Percentiles rank a stretch among this genome's conserved stretches.
These are phyloP conservation scores for Neuroterus valhalla DNA, from an alignment of 1,140 invertebrate genomes.

Conservation along the genomic window DNA sequence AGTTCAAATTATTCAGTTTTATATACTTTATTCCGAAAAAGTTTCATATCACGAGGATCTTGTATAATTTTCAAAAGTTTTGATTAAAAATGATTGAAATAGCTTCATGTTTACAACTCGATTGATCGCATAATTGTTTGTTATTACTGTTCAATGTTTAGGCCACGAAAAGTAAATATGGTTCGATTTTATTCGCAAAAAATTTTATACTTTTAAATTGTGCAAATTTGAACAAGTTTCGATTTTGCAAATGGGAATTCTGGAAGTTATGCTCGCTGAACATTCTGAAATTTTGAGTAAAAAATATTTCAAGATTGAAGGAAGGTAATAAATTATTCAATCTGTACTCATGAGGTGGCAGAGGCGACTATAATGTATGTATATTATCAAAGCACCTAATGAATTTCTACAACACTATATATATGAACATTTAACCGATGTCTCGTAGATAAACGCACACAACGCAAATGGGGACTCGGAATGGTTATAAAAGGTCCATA, in stretches of 20 bases:
- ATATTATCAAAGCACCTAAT: constrained; percentile 5
- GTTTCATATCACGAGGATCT: no score
- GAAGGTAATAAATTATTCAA: background rate
- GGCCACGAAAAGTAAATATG: no score
- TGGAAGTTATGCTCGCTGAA: background rate
- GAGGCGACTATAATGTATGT: background rate
- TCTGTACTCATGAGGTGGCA: background rate
- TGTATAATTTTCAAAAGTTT: no score
- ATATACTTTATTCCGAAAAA: no score
- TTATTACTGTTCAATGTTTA: no score
- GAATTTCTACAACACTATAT: constrained; percentile 1
- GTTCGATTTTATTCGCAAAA: no score
- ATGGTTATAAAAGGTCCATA: constrained; percentile 29
- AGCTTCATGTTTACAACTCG: no score
- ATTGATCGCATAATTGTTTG: no score
- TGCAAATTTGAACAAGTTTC: background rate
- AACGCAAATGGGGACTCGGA: constrained; percentile 26
- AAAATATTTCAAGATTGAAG: background rate
- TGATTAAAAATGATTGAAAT: no score
- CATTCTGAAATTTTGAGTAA: background rate
- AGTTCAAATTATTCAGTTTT: no score
- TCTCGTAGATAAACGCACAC: constrained; percentile 4
- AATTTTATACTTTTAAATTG: no score
- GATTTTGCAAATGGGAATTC: background rate
- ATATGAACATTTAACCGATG: constrained; percentile 9